A percentile compares a stretch with the other conserved stretches of the same genome.
phyloP scores from a whole-genome alignment of 2,797 vertebrate genomes.

The Harpagifer antarcticus region DNA sequence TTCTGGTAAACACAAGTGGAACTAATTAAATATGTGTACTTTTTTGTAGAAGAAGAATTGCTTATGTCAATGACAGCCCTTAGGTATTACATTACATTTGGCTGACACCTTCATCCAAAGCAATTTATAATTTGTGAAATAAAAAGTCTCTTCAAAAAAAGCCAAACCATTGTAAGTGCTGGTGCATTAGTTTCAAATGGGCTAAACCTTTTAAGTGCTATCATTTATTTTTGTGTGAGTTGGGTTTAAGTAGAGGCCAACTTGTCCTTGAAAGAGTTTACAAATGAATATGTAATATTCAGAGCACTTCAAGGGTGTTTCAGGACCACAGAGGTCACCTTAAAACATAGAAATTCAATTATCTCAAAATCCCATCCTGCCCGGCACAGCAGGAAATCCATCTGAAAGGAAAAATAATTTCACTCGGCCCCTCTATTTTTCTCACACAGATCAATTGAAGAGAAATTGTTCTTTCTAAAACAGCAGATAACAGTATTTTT shows the following conservation, averaged over 20 bases:
- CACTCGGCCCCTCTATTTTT: conserved; percentile 1
- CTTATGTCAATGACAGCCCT: too few species aligned
- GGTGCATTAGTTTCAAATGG: too few species aligned
- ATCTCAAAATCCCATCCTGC: not conserved
- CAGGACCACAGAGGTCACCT: not conserved
- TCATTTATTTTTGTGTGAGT: too few species aligned
- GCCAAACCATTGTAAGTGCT: too few species aligned
- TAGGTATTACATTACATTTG: too few species aligned
- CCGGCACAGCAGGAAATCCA: not conserved
- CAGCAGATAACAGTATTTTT: conserved; percentile 10
- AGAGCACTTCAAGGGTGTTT: not conserved
- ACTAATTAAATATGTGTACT: too few species aligned
- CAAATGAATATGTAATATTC: not conserved
- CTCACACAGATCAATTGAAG: conserved; percentile 32
- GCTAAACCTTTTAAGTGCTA: too few species aligned
- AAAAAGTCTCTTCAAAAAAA: too few species aligned
- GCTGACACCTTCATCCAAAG: too few species aligned
- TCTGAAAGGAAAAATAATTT: conserved; percentile 17
- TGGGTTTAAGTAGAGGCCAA: not conserved
- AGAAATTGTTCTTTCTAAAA: conserved; percentile 19
- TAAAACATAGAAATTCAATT: conserved; percentile 2
- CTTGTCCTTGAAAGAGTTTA: not conserved
- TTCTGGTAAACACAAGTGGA: too few species aligned
- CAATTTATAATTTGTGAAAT: too few species aligned
- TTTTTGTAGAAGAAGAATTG: too few species aligned